phyloP scores from a whole-genome alignment of 1,140 invertebrate genomes.

The Carposina sasakii region DNA sequence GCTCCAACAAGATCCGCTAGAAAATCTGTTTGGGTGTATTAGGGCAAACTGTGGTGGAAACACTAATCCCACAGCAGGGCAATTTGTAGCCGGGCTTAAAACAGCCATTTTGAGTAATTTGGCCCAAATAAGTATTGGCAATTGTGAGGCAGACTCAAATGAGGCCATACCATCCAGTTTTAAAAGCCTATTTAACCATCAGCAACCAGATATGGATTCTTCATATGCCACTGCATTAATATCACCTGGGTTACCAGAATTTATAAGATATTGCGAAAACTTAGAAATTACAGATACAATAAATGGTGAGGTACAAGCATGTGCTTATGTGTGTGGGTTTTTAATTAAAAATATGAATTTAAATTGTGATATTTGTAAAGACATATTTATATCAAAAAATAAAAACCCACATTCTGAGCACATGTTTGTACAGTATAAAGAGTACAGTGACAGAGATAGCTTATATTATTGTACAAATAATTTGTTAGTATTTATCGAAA shows the following conservation, averaged over 20 bases:
- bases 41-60: conserved; percentile 12
- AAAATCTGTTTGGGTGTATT: no score
- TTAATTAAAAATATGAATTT: conserved; percentile 14
- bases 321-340: conserved; percentile 21
- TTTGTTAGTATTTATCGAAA: no score
- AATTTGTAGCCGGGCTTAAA: conserved; percentile 18
- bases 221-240: no score
- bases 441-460: no score
- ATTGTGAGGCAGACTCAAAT: neutral
- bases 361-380: neutral
- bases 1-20: no score
- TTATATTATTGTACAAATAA: no score
- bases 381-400: neutral
- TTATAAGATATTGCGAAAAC: no score
- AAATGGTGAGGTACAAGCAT: conserved; percentile 9
- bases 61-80: conserved; percentile 12
- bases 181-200: no score
- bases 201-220: no score
- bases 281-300: no score
- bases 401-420: neutral
- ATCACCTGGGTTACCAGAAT: no score
- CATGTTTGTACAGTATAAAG: neutral
- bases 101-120: conserved; percentile 14
- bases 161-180: no score
- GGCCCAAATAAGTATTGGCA: neutral